Evolutionary conservation across 1,140 invertebrate genomes (phyloP).

Genomic region (Drosophila navojoa): DNA sequence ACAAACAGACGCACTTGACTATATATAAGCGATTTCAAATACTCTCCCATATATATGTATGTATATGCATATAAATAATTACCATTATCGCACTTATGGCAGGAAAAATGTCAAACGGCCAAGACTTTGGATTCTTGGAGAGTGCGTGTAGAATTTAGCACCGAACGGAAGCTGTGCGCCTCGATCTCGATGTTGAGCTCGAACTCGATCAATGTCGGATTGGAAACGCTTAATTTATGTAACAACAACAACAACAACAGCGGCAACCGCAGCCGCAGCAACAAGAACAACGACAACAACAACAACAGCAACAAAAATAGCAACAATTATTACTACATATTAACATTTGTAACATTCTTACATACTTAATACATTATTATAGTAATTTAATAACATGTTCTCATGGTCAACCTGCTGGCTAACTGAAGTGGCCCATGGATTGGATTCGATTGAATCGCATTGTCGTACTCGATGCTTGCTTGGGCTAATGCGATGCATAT

Average conservation of each 20-base stretch:
- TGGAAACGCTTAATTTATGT: conserved; percentile 52
- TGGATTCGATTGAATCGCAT: conserved; percentile 30
- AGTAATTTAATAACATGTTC: conserved; percentile 84
- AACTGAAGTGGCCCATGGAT: conserved; percentile 23
- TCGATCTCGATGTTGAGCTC: neutral
- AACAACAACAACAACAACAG: conserved; percentile 35
- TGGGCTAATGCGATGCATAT: conserved; percentile 60
- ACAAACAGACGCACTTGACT: neutral
- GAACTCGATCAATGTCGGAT: conserved; percentile 56
- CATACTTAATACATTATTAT: conserved; percentile 82
- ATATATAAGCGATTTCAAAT: neutral
- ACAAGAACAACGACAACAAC: conserved; percentile 42
- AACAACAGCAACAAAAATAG: conserved; percentile 47
- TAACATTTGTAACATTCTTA: conserved; percentile 83
- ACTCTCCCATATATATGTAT: neutral
- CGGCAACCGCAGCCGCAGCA: conserved; percentile 50
- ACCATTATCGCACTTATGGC: neutral
- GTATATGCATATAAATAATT: neutral
- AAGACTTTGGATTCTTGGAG: conserved; percentile 9
- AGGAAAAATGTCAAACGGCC: conserved; percentile 35
- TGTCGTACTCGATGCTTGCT: conserved; percentile 12
- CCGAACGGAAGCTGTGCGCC: conserved; percentile 25
- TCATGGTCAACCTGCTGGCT: conserved; percentile 79
- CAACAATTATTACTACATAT: conserved; percentile 80
- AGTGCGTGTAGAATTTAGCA: conserved; percentile 57